These are phyloP conservation scores for Sphenopsis melanotis DNA, from an alignment of 2,797 vertebrate species.

Conservation along the genomic window DNA sequence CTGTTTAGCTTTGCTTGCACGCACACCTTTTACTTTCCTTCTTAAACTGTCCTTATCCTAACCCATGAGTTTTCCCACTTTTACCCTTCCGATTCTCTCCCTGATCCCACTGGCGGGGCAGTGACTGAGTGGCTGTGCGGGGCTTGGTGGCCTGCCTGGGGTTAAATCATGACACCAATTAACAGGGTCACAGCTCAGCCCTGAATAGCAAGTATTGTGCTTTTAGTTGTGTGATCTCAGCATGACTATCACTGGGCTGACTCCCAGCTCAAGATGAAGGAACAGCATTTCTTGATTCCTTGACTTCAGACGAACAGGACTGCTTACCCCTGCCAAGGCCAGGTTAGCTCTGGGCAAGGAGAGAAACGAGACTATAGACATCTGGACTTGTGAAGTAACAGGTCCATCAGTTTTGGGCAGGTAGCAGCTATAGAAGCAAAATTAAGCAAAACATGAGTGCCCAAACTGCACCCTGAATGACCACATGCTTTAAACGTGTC, in stretches of 20 bases:
- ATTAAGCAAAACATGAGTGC: neutral
- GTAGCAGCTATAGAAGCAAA: neutral
- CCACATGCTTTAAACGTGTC: neutral
- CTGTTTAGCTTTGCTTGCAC: neutral
- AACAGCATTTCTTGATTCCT: neutral
- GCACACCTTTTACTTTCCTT: neutral
- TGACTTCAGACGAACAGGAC: neutral
- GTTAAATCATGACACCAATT: neutral
- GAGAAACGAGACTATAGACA: neutral
- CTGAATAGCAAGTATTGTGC: neutral
- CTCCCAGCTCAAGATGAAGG: neutral
- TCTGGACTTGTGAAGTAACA: neutral
- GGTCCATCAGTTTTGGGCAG: neutral
- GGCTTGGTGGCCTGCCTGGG: neutral
- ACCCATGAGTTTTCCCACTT: neutral
- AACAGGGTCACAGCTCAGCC: neutral
- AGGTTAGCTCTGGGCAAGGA: neutral
- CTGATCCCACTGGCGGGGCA: rapidly evolving
- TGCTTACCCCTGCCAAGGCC: neutral
- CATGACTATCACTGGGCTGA: neutral
- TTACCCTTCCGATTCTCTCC: neutral
- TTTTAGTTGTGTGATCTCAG: neutral
- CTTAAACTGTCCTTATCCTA: neutral
- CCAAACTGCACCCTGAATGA: neutral
- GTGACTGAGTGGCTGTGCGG: neutral